Conservation (phyloP, 2,888 invertebrate species). For the Campoplex capitator region DNA sequence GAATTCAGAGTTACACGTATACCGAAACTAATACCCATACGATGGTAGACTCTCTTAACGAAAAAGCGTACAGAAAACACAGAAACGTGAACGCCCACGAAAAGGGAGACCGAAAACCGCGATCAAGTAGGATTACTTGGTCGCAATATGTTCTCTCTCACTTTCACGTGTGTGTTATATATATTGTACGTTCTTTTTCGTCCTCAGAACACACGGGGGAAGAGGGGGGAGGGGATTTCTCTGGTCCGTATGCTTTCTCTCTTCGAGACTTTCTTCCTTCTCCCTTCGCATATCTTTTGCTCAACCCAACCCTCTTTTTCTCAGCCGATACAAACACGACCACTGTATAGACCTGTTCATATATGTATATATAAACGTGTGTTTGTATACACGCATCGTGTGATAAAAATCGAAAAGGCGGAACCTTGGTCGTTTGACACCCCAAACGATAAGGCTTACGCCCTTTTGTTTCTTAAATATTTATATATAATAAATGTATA, state of each 20-base stretch:
- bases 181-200: slow-evolving; percentile 19
- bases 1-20: slow-evolving; percentile 29
- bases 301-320: slow-evolving; percentile 57
- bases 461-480: slow-evolving; percentile 10
- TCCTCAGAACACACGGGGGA: slow-evolving; percentile 31
- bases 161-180: slow-evolving; percentile 62
- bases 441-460: background rate
- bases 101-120: slow-evolving; percentile 80
- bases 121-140: slow-evolving; percentile 84
- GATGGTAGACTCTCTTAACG: slow-evolving; percentile 47
- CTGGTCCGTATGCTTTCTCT: slow-evolving; percentile 53
- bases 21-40: slow-evolving; percentile 57
- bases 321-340: slow-evolving; percentile 58
- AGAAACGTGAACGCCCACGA: slow-evolving; percentile 66
- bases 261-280: slow-evolving; percentile 59
- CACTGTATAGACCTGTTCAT: background rate
- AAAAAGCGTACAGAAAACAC: slow-evolving; percentile 62
- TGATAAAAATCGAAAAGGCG: slow-evolving; percentile 15
- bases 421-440: background rate
- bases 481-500: slow-evolving; percentile 42
- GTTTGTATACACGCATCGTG: background rate
- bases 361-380: background rate
- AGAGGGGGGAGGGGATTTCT: slow-evolving; percentile 40
- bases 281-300: slow-evolving; percentile 53
- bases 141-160: slow-evolving; percentile 82